Evolutionary conservation across 2,888 invertebrate species (phyloP).

Genomic region (Cepaea hortensis): DNA sequence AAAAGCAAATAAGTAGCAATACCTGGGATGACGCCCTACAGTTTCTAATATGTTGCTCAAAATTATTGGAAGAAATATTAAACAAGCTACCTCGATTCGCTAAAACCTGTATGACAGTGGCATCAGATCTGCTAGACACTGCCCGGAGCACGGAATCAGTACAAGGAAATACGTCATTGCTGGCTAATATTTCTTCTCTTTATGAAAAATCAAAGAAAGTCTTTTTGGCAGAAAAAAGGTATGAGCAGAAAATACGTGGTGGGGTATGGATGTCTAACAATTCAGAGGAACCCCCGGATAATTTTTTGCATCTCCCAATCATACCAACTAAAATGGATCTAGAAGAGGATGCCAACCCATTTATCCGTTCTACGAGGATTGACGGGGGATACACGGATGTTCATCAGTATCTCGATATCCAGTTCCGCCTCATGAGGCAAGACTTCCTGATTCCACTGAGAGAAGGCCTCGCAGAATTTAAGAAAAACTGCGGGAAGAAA

Average conservation of each 20-base stretch:
- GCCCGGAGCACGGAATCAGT: neutral
- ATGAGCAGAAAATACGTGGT: no score
- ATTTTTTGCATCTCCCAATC: no score
- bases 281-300: neutral
- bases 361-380: neutral
- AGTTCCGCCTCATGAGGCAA: no score
- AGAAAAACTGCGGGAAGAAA: constrained; percentile 3
- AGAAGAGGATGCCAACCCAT: constrained; percentile 59
- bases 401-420: no score
- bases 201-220: neutral
- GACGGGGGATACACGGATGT: constrained; percentile 26
- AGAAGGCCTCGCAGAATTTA: neutral
- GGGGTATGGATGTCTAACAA: neutral
- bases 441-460: no score
- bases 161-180: neutral
- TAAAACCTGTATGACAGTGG: neutral
- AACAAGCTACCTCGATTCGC: neutral
- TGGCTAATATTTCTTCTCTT: neutral
- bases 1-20: neutral
- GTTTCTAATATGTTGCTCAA: neutral
- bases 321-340: constrained; percentile 58
- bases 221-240: neutral
- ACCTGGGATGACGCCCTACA: neutral
- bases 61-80: neutral
- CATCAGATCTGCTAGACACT: neutral